A percentile compares a stretch with the other conserved stretches of the same genome.
Conservation (phyloP, 1,140 invertebrate genomes). For the Calephelis nemesis region DNA sequence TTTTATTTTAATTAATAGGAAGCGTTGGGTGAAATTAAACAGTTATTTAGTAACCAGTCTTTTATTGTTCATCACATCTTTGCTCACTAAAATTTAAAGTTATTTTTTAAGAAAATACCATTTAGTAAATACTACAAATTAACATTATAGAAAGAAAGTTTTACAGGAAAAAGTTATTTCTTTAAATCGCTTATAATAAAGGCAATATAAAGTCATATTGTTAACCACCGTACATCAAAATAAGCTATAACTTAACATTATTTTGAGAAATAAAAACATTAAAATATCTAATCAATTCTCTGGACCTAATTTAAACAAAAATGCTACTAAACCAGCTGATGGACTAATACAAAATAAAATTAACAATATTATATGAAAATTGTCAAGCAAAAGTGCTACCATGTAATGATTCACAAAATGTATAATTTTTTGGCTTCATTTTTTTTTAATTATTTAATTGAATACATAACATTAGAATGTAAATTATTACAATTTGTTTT, state of each 20-base stretch:
- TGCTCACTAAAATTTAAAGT: constrained; percentile 31
- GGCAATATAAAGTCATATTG: no score
- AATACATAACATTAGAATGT: neutral
- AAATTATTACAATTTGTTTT: neutral
- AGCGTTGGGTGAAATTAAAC: constrained; percentile 70
- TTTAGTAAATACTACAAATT: constrained; percentile 37
- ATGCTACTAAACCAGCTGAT: no score
- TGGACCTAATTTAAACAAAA: no score
- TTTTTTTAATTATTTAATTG: neutral
- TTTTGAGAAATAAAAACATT: no score
- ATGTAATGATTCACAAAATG: no score
- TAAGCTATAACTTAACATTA: neutral
- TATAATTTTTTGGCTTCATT: no score
- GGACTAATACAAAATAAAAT: no score
- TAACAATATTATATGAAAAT: no score
- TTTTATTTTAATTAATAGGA: constrained; percentile 35
- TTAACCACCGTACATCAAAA: neutral
- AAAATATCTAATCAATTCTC: no score
- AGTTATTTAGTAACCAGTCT: constrained; percentile 64
- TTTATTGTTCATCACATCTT: constrained; percentile 70
- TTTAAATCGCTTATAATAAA: constrained; percentile 5
- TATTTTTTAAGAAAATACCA: constrained; percentile 41
- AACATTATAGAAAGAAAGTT: neutral
- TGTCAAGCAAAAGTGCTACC: no score
- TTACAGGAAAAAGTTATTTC: neutral